These are phyloP conservation scores for Zosterops lateralis DNA, from an alignment of 2,113 vertebrate genomes.

Conservation along the genomic window DNA sequence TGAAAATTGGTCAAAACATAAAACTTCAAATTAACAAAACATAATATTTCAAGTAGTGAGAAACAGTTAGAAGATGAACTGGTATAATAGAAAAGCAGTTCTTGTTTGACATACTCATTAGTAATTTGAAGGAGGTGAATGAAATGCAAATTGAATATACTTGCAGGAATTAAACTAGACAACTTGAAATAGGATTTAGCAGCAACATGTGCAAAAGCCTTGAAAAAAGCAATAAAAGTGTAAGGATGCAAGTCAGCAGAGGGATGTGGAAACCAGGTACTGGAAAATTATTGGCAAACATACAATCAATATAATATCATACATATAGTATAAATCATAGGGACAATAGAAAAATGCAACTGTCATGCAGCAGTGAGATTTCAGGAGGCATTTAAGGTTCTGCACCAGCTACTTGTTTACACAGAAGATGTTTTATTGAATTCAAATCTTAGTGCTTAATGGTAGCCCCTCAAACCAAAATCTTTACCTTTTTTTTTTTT, in stretches of 20 bases:
- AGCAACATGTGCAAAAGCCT: background rate
- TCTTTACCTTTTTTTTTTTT: background rate
- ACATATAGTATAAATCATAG: background rate
- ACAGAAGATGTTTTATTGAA: background rate
- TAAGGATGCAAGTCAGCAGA: background rate
- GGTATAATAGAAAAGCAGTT: background rate
- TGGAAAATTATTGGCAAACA: background rate
- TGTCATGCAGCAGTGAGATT: background rate
- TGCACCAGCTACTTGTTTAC: background rate
- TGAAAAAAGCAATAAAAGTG: background rate
- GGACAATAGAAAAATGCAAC: background rate
- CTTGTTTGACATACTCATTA: background rate
- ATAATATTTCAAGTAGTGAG: background rate
- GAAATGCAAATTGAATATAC: background rate
- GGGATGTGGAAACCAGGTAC: background rate
- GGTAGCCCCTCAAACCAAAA: background rate
- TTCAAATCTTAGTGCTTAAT: rapidly evolving
- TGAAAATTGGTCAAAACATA: background rate
- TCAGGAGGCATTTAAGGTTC: background rate
- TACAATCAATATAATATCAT: background rate
- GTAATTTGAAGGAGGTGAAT: background rate
- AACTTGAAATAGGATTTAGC: background rate
- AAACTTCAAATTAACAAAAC: background rate
- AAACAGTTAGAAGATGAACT: background rate
- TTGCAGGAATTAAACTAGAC: background rate